These are phyloP conservation scores for Gisinianus flammeolus DNA, from an alignment of 2,888 invertebrate species.

Conservation along the genomic window DNA sequence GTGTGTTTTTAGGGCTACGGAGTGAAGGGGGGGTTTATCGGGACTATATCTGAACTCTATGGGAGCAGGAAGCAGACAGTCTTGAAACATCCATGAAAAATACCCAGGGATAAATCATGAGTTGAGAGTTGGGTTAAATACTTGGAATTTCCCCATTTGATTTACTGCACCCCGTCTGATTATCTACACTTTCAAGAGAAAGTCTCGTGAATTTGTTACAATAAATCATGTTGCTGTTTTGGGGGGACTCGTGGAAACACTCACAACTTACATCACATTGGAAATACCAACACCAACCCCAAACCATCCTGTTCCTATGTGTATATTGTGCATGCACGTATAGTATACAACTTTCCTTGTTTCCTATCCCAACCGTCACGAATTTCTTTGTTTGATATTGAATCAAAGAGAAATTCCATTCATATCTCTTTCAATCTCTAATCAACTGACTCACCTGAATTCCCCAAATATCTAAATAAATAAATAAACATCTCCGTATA, in stretches of 20 bases:
- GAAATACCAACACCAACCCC: background rate
- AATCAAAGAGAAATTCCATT: background rate
- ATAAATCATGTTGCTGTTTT: conserved; percentile 18
- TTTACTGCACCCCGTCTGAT: conserved; percentile 57
- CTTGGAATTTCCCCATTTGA: conserved; percentile 53
- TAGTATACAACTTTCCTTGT: background rate
- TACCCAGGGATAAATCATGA: conserved; percentile 13
- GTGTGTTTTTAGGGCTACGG: no score
- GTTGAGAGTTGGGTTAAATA: conserved; percentile 47
- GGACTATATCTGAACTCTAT: no score
- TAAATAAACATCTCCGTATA: no score
- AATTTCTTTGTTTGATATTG: background rate
- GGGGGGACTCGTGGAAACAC: no score
- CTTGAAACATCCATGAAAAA: no score
- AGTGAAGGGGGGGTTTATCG: no score
- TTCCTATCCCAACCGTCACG: background rate
- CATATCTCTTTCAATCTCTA: background rate
- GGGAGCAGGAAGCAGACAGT: no score
- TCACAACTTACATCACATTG: background rate
- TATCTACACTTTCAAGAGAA: conserved; percentile 53
- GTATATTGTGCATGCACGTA: background rate
- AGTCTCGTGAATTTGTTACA: conserved; percentile 39
- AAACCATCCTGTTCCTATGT: background rate
- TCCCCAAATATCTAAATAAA: no score
- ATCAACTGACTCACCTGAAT: background rate